phyloP scores from a whole-genome alignment of 2,113 vertebrate genomes.

The Ciconia stormi region DNA sequence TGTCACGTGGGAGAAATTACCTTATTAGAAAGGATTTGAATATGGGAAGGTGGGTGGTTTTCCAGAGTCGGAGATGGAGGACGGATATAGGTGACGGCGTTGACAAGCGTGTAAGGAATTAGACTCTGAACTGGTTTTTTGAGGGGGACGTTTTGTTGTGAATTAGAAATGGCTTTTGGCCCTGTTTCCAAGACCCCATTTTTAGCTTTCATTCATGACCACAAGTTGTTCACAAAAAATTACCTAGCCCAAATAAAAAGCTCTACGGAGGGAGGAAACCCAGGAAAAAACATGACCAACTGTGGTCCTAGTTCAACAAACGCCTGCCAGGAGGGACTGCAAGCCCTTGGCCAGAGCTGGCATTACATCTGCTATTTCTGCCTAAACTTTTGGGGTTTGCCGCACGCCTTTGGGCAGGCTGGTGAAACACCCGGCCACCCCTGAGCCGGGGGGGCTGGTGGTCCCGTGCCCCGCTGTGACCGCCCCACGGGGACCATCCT shows the following conservation, averaged over 20 bases:
- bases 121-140: fast-evolving
- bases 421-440: not conserved
- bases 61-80: not conserved
- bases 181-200: fast-evolving
- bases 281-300: not conserved
- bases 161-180: not conserved
- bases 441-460: not conserved
- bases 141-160: not conserved
- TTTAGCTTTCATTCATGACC: not conserved
- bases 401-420: not conserved
- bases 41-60: not conserved
- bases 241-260: not conserved
- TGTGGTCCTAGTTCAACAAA: too few species aligned
- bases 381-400: not conserved
- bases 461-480: not conserved
- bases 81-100: fast-evolving
- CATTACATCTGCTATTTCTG: not conserved
- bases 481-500: fast-evolving
- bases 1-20: fast-evolving
- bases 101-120: fast-evolving
- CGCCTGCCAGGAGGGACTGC: fast-evolving
- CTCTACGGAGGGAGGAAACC: not conserved
- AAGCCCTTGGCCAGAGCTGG: not conserved
- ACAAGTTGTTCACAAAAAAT: not conserved
- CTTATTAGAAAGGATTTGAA: not conserved